These are phyloP conservation scores for Amphiduros pacificus DNA, from an alignment of 2,888 invertebrate genomes.

Conservation along the genomic window DNA sequence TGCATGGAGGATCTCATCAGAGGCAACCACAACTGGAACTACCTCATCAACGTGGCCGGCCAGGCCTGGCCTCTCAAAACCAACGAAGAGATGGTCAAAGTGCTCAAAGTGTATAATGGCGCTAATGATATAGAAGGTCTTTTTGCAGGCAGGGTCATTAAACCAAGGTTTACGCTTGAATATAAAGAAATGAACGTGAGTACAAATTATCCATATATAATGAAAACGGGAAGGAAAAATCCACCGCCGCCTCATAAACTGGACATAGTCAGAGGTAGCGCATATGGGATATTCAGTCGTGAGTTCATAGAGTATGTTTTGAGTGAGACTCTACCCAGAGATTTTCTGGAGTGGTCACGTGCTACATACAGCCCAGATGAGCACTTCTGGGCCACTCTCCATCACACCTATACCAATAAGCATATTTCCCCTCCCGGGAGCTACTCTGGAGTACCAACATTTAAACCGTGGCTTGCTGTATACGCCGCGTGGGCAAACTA, in stretches of 20 bases:
- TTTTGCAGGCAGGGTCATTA: slow-evolving; percentile 36
- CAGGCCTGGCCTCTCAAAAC: slow-evolving; percentile 55
- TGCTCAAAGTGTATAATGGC: slow-evolving; percentile 54
- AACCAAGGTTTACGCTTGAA: slow-evolving; percentile 28
- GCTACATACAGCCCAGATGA: slow-evolving; percentile 55
- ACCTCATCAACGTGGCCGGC: slow-evolving; percentile 56
- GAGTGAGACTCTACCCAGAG: slow-evolving; percentile 38
- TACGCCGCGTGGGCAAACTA: slow-evolving; percentile 35
- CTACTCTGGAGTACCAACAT: slow-evolving; percentile 36
- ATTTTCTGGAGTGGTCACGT: slow-evolving; percentile 49
- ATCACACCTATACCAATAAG: slow-evolving; percentile 44
- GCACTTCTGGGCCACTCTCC: slow-evolving; percentile 55
- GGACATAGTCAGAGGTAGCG: slow-evolving; percentile 51
- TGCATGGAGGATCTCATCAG: slow-evolving; percentile 51
- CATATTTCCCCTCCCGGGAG: slow-evolving; percentile 47
- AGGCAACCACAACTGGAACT: slow-evolving; percentile 42
- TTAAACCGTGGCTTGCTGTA: slow-evolving; percentile 36
- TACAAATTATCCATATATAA: slow-evolving; percentile 22
- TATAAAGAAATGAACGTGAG: slow-evolving; percentile 29
- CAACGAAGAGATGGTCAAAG: slow-evolving; percentile 53
- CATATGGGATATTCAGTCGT: slow-evolving; percentile 54
- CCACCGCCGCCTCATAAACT: slow-evolving; percentile 35
- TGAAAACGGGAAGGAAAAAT: slow-evolving; percentile 32
- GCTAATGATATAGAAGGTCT: slow-evolving; percentile 57
- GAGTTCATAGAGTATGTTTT: slow-evolving; percentile 50